Percentiles rank a stretch among this genome's conserved stretches.
Evolutionary conservation across 2,113 vertebrate species (phyloP).

Genomic region (Lagopus leucura): DNA sequence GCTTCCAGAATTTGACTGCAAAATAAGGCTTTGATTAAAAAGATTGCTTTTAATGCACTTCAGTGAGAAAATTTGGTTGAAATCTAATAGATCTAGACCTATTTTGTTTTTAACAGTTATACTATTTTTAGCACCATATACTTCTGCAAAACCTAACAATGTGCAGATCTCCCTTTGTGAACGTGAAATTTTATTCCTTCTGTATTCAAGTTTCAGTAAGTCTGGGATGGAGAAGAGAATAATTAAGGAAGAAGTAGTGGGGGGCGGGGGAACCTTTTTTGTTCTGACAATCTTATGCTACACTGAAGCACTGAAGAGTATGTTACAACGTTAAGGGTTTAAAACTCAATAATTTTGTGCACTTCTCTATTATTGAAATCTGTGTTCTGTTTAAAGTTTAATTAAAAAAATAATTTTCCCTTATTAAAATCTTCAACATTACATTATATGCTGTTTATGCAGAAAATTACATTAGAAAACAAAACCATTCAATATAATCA

Average conservation of each 20-base stretch:
- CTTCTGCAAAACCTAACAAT: not conserved
- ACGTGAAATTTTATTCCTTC: not conserved
- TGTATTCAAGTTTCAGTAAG: not conserved
- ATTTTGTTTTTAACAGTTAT: not conserved
- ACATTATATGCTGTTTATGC: constrained; percentile 76
- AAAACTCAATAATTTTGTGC: constrained; percentile 32
- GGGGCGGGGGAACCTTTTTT: not conserved
- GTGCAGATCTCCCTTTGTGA: not conserved
- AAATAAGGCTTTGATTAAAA: not conserved
- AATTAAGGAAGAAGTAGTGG: not conserved
- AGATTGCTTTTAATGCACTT: not conserved
- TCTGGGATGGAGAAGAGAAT: not conserved
- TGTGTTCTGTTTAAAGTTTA: constrained; percentile 76
- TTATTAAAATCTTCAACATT: constrained; percentile 77
- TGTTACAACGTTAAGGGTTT: constrained; percentile 25
- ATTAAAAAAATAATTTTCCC: constrained; percentile 79
- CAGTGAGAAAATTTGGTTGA: not conserved
- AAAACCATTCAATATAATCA: constrained; percentile 69
- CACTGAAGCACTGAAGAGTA: not conserved
- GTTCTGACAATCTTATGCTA: not conserved
- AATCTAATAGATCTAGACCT: not conserved
- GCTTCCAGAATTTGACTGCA: not conserved
- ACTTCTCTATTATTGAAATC: constrained; percentile 61
- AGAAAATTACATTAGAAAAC: constrained; percentile 83
- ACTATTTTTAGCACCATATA: not conserved